phyloP scores from a whole-genome alignment of 2,113 vertebrate genomes.

The Scartelaos histophorus region DNA sequence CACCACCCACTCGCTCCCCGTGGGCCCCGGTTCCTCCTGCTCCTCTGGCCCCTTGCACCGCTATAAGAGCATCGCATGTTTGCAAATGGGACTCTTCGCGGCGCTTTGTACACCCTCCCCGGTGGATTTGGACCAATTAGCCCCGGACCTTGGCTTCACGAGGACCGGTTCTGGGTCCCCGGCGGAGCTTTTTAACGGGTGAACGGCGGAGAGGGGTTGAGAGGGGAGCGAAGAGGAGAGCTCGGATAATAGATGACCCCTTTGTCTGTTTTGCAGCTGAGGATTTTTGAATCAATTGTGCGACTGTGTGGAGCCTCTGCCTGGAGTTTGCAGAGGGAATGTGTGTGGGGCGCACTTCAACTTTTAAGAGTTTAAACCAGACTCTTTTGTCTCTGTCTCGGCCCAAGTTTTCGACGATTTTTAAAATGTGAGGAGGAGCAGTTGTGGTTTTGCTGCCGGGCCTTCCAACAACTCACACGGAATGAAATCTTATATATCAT shows the following conservation, averaged over 20 bases:
- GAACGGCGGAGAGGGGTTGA: conserved; percentile 63
- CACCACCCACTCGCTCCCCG: conserved; percentile 51
- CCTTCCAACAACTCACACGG: not conserved
- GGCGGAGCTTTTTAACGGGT: conserved; percentile 58
- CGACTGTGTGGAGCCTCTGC: conserved; percentile 18
- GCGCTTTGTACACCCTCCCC: conserved; percentile 61
- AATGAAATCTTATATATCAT: not conserved
- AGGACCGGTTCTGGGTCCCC: conserved; percentile 66
- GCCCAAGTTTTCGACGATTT: not conserved
- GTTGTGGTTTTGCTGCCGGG: not conserved
- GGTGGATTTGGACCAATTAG: conserved; percentile 72
- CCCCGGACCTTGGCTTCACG: conserved; percentile 56
- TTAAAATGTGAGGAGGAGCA: not conserved
- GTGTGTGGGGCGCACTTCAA: not conserved
- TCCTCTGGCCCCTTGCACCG: conserved; percentile 25
- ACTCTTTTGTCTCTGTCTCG: conserved; percentile 3
- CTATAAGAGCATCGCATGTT: conserved; percentile 54
- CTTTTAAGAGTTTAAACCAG: conserved; percentile 4
- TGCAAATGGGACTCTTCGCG: conserved; percentile 46
- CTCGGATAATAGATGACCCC: conserved; percentile 62
- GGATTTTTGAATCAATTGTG: conserved; percentile 61
- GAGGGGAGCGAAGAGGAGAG: conserved; percentile 34
- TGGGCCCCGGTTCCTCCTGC: conserved; percentile 24
- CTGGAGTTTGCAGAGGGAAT: not conserved
- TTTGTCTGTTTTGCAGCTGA: conserved; percentile 55